Percentiles rank a stretch among this genome's conserved stretches.
Evolutionary conservation across 2,888 invertebrate genomes (phyloP).

Genomic region (Brenthis daphne): DNA sequence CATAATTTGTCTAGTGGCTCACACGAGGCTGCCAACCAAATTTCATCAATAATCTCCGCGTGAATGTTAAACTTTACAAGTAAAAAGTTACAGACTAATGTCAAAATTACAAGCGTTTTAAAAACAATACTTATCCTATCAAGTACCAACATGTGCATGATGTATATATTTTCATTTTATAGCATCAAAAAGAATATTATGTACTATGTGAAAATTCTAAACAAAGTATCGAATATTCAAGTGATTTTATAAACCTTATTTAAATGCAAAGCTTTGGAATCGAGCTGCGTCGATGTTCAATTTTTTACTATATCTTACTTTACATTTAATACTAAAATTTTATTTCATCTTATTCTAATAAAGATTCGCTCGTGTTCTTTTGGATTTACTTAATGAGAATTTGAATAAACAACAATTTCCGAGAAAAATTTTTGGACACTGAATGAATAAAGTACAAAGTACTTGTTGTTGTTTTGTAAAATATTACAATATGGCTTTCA

Average conservation of each 20-base stretch:
- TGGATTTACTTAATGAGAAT: too few species aligned
- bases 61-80: too few species aligned
- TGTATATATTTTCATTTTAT: background rate
- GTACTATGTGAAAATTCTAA: conserved; percentile 3
- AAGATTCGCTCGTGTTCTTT: background rate
- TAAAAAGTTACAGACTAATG: too few species aligned
- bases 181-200: conserved; percentile 9
- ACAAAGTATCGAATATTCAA: conserved; percentile 38
- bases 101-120: background rate
- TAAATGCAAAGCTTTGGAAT: conserved; percentile 47
- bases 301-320: conserved; percentile 24
- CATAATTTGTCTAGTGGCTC: too few species aligned
- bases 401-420: too few species aligned
- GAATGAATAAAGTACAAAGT: too few species aligned
- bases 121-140: too few species aligned
- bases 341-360: background rate
- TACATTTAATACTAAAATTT: background rate
- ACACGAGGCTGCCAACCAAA: too few species aligned
- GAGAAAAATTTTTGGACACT: too few species aligned
- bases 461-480: too few species aligned
- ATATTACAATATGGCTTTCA: too few species aligned
- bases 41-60: too few species aligned
- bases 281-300: conserved; percentile 40
- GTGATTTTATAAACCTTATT: conserved; percentile 44
- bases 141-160: background rate